Evolutionary conservation across 2,113 vertebrate genomes (phyloP).

Genomic region (Martes martes): DNA sequence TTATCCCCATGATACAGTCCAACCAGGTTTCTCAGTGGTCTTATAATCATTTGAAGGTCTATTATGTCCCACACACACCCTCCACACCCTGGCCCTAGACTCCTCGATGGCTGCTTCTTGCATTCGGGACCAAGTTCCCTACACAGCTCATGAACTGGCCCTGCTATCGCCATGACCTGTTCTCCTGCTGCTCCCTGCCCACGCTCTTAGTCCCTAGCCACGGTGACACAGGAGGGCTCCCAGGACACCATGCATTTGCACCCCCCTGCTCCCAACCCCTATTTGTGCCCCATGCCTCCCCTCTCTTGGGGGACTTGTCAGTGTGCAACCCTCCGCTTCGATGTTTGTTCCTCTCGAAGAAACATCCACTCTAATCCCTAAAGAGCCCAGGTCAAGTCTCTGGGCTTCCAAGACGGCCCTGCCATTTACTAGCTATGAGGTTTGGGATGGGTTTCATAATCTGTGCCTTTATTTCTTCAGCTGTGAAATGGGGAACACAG

Average conservation of each 20-base stretch:
- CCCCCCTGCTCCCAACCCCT: accelerated
- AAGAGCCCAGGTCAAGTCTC: not conserved
- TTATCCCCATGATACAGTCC: not conserved
- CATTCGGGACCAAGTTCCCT: not conserved
- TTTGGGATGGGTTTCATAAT: not conserved
- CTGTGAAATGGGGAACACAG: not conserved
- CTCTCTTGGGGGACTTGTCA: not conserved
- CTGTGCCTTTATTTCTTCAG: not conserved
- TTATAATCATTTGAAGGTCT: not conserved
- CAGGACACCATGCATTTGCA: not conserved
- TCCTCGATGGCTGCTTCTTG: not conserved
- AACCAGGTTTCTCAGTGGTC: not conserved
- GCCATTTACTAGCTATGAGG: not conserved
- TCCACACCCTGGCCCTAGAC: no score
- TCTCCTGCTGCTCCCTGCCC: not conserved
- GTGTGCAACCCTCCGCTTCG: not conserved
- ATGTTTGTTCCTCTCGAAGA: not conserved
- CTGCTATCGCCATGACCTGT: not conserved
- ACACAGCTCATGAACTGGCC: not conserved
- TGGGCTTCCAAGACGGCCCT: not conserved
- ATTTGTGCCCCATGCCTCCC: not conserved
- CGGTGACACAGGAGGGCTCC: not conserved
- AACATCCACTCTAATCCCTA: not conserved
- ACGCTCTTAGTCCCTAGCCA: not conserved
- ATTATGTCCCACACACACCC: not conserved